Percentiles rank a stretch among this genome's conserved stretches.
Conservation (phyloP, 2,797 vertebrate species). For the Sitta carolinensis region DNA sequence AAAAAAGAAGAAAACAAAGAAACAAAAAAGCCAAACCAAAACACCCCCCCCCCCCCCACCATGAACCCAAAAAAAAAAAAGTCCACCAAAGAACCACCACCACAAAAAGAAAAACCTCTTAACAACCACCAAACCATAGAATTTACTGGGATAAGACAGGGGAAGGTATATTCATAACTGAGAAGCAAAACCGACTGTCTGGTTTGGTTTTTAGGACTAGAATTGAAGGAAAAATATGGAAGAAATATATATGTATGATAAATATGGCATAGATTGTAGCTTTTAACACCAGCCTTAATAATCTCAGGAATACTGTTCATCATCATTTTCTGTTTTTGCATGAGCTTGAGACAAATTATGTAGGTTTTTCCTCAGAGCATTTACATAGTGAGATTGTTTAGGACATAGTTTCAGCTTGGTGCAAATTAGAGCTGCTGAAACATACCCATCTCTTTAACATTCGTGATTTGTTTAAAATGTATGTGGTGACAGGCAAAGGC, state of each 20-base stretch:
- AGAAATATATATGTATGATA: neutral
- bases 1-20: neutral
- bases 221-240: neutral
- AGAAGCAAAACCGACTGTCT: neutral
- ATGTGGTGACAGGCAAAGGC: neutral
- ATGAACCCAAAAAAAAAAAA: too few species aligned
- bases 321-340: neutral
- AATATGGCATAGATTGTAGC: neutral
- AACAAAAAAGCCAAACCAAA: neutral
- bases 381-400: neutral
- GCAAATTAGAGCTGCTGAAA: neutral
- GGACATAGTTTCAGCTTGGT: neutral
- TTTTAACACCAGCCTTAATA: neutral
- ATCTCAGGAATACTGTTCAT: neutral
- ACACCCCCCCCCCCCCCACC: rapidly evolving
- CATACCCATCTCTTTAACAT: neutral
- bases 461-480: neutral
- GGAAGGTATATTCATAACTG: neutral
- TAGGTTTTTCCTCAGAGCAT: neutral
- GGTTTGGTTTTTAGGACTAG: neutral
- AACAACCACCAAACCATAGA: neutral
- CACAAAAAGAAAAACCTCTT: rapidly evolving
- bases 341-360: neutral
- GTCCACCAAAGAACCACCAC: rapidly evolving
- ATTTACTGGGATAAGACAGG: neutral